Evolutionary conservation across 2,797 vertebrate species (phyloP).

Genomic region (Rhincodon typus): DNA sequence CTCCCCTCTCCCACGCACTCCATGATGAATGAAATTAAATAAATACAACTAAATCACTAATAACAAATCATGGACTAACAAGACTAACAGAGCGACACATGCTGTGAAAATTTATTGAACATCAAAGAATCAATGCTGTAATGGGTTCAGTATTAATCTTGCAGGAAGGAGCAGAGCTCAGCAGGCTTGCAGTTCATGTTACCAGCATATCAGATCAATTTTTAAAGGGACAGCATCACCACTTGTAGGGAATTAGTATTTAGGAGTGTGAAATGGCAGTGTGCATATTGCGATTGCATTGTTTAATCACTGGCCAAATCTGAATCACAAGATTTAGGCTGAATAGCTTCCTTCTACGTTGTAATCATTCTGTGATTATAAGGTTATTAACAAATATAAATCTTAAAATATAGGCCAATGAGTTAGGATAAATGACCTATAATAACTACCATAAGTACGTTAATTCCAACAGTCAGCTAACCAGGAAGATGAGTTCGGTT

Average conservation of each 20-base stretch:
- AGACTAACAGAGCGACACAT: not conserved
- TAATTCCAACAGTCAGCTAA: not conserved
- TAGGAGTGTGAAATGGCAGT: not conserved
- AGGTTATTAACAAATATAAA: not conserved
- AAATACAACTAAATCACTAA: conserved; percentile 7
- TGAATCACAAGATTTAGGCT: not conserved
- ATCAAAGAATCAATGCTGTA: conserved; percentile 20
- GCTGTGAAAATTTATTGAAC: conserved; percentile 6
- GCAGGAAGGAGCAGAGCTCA: conserved; percentile 11
- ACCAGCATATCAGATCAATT: not conserved
- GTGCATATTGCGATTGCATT: no score
- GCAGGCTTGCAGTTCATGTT: not conserved
- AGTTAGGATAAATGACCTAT: not conserved
- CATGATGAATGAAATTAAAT: conserved; percentile 1
- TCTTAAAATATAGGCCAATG: not conserved
- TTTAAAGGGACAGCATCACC: not conserved
- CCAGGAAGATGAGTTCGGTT: not conserved
- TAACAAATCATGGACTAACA: not conserved
- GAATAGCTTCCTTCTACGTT: no score
- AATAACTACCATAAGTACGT: not conserved
- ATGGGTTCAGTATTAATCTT: not conserved
- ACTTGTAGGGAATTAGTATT: not conserved
- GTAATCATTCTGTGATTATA: no score
- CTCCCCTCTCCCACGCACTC: not conserved
- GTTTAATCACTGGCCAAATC: not conserved